A percentile compares a stretch with the other conserved stretches of the same genome.
Evolutionary conservation across 2,888 invertebrate species (phyloP).

Genomic region (Synanthedon andrenaeformis): DNA sequence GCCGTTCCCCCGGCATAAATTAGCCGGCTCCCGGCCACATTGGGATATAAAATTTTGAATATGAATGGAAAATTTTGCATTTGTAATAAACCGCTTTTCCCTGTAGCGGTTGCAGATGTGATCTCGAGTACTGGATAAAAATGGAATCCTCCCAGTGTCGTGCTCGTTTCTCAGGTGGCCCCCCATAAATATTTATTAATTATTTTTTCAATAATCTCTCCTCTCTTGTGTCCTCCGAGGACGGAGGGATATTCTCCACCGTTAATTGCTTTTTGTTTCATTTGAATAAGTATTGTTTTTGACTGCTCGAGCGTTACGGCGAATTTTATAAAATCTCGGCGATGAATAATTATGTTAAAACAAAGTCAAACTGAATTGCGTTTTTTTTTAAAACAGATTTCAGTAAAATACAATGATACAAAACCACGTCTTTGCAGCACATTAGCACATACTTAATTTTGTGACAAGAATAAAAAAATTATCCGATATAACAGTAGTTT

Average conservation of each 20-base stretch:
- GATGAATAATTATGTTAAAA: slow-evolving; percentile 57
- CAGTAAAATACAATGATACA: no score
- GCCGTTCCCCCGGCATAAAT: slow-evolving; percentile 77
- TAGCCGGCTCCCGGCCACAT: slow-evolving; percentile 77
- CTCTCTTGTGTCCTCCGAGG: slow-evolving; percentile 55
- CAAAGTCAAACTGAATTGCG: slow-evolving; percentile 41
- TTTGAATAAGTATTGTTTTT: slow-evolving; percentile 71
- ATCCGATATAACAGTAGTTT: no score
- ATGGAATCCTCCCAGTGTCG: slow-evolving; percentile 40
- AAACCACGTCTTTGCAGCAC: no score
- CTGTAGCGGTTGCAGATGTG: slow-evolving; percentile 59
- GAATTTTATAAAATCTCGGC: slow-evolving; percentile 55
- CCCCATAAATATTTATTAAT: slow-evolving; percentile 71
- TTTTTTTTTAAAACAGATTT: slow-evolving; percentile 21
- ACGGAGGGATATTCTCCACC: slow-evolving; percentile 60
- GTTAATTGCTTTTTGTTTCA: slow-evolving; percentile 71
- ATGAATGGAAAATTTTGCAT: slow-evolving; percentile 91
- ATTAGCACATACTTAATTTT: no score
- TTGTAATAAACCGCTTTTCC: slow-evolving; percentile 81
- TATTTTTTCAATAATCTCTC: slow-evolving; percentile 71
- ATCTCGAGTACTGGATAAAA: slow-evolving; percentile 58
- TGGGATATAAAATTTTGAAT: slow-evolving; percentile 91
- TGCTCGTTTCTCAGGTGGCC: slow-evolving; percentile 59
- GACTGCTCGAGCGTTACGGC: slow-evolving; percentile 57
- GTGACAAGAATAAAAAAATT: no score